These are phyloP conservation scores for Anthoscopus minutus DNA, from an alignment of 2,113 vertebrate species.

Conservation along the genomic window DNA sequence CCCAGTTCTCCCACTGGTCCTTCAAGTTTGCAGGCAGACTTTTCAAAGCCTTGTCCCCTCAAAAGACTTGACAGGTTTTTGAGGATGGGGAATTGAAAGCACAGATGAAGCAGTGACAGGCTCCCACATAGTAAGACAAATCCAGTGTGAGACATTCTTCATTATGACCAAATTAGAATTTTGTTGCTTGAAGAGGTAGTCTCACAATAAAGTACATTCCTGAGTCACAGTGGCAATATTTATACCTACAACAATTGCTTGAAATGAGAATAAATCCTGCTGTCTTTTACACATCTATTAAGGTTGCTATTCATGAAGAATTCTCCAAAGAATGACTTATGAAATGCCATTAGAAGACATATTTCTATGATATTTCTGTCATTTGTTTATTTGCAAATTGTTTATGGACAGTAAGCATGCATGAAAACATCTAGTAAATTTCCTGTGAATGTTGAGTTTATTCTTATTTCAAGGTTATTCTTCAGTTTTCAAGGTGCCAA, in stretches of 20 bases:
- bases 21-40: not conserved
- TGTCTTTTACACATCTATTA: not conserved
- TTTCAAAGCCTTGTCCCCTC: not conserved
- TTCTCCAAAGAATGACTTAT: not conserved
- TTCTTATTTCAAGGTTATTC: conserved; percentile 41
- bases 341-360: not conserved
- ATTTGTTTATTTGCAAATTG: not conserved
- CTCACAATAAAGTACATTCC: not conserved
- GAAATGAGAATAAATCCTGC: not conserved
- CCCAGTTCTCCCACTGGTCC: not conserved
- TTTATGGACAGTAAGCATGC: not conserved
- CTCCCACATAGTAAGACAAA: not conserved
- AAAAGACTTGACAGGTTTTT: not conserved
- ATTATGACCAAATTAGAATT: not conserved
- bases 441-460: not conserved
- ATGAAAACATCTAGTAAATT: not conserved
- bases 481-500: not conserved
- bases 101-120: not conserved
- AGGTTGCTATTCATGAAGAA: not conserved
- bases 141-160: not conserved
- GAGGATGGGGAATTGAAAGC: not conserved
- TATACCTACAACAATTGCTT: not conserved
- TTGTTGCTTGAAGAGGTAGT: not conserved
- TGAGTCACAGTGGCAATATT: not conserved
- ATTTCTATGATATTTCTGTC: not conserved